phyloP scores from a whole-genome alignment of 2,888 invertebrate genomes.

The Eristalis intricaria region DNA sequence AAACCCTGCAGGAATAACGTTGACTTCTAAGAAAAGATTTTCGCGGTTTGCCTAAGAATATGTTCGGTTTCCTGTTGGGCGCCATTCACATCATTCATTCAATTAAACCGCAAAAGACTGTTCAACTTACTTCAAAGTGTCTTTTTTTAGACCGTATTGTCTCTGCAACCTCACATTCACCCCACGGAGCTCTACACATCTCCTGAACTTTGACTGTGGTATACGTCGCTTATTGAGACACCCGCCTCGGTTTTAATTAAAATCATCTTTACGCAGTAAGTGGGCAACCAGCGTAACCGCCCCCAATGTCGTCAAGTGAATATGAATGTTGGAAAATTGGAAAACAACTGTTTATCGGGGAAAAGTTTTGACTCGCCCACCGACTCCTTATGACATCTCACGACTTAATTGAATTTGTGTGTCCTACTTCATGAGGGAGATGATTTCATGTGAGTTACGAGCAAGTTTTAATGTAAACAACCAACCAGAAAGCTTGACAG shows the following conservation, averaged over 20 bases:
- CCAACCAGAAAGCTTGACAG: not conserved
- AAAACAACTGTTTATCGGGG: not conserved
- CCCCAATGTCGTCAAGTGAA: not conserved
- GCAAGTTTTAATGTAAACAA: not conserved
- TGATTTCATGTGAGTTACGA: not conserved
- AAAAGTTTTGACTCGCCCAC: not conserved
- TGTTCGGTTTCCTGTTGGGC: not conserved
- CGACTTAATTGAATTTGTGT: not conserved
- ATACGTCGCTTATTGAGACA: not conserved
- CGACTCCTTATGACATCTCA: not conserved
- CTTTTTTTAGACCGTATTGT: not conserved
- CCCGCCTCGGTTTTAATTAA: not conserved
- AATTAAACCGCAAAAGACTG: not conserved
- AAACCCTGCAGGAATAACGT: not conserved
- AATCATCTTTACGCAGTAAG: not conserved
- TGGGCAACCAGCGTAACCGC: not conserved
- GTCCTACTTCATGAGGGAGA: not conserved
- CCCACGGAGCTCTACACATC: not conserved
- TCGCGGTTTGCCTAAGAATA: too few species aligned
- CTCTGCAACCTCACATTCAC: not conserved
- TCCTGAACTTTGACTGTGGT: not conserved
- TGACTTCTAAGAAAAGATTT: too few species aligned
- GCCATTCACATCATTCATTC: not conserved
- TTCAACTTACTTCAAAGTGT: not conserved
- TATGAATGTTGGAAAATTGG: not conserved